A percentile compares a stretch with the other conserved stretches of the same genome.
These are phyloP conservation scores for Meloidogyne exigua DNA, from an alignment of 1,140 invertebrate genomes.

Conservation along the genomic window DNA sequence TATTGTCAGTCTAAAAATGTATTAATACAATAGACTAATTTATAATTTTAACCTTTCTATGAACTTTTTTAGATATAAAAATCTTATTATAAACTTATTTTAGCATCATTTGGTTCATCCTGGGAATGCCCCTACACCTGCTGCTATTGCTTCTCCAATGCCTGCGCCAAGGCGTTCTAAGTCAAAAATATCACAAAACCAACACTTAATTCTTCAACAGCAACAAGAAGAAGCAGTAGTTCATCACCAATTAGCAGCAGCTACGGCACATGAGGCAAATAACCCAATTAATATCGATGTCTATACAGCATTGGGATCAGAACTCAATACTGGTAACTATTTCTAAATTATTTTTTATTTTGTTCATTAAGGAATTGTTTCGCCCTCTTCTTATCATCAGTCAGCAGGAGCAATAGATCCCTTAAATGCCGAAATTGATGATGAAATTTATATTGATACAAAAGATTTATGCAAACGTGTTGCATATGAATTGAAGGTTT, in stretches of 20 bases:
- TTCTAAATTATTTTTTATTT: constrained; percentile 14
- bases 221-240: background rate
- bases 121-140: background rate
- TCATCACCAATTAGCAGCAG: constrained; percentile 4
- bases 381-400: constrained; percentile 48
- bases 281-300: background rate
- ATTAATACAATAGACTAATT: too few species aligned
- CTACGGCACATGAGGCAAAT: constrained; percentile 9
- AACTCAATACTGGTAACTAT: background rate
- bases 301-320: background rate
- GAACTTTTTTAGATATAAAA: too few species aligned
- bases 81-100: too few species aligned
- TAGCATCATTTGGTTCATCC: background rate
- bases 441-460: constrained; percentile 64
- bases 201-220: background rate
- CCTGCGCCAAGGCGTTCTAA: background rate
- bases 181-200: background rate
- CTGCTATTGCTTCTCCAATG: background rate
- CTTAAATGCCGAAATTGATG: constrained; percentile 62
- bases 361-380: constrained; percentile 32
- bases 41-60: too few species aligned
- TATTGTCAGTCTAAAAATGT: too few species aligned
- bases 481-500: constrained; percentile 59
- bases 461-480: constrained; percentile 63
- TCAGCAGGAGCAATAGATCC: constrained; percentile 56